Conservation (phyloP, 92 coral and sea anemone genomes). For the Paramuricea clavata region DNA sequence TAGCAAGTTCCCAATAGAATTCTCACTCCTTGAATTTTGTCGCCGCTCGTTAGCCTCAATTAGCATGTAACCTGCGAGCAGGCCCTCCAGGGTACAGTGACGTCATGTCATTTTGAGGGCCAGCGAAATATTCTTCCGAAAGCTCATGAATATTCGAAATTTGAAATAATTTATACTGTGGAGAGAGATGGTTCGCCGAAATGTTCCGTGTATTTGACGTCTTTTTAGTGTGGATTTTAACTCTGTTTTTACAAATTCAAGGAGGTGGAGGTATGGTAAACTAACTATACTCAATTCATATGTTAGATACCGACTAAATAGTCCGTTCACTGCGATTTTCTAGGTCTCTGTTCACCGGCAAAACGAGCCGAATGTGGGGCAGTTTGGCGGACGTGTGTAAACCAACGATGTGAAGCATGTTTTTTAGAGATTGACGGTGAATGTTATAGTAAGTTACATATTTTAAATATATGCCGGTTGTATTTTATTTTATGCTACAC, state of each 20-base stretch:
- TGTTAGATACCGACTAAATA: neutral
- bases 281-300: neutral
- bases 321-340: neutral
- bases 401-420: neutral
- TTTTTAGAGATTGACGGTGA: neutral
- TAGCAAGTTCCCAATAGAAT: too few relatives aligned
- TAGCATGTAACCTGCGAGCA: too few relatives aligned
- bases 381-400: conserved; percentile 11
- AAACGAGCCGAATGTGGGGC: conserved; percentile 19
- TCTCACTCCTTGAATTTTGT: too few relatives aligned
- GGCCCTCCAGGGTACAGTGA: too few relatives aligned
- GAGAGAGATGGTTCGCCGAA: conserved; percentile 6
- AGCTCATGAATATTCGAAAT: too few relatives aligned
- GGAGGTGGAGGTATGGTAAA: conserved; percentile 11
- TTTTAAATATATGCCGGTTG: neutral
- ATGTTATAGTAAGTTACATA: conserved; percentile 1
- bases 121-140: too few relatives aligned
- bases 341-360: neutral
- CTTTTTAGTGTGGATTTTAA: conserved; percentile 7
- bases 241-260: conserved; percentile 19
- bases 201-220: neutral
- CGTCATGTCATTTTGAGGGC: too few relatives aligned
- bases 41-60: too few relatives aligned
- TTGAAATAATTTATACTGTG: too few relatives aligned
- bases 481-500: neutral